Conservation (phyloP, 2,797 vertebrate species). For the Cyprinella venusta region DNA sequence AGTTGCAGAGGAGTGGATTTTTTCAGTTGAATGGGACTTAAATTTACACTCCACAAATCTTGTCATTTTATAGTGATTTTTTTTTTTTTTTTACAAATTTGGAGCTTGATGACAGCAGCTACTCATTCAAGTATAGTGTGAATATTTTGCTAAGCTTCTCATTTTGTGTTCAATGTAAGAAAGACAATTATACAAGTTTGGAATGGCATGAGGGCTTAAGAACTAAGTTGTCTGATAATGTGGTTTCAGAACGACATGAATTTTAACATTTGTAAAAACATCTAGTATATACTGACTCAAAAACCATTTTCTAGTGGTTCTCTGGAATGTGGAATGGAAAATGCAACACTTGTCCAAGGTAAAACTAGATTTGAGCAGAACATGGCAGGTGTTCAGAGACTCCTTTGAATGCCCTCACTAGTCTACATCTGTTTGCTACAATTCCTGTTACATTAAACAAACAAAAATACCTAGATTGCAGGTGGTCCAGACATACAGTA, state of each 20-base stretch:
- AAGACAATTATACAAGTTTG: not conserved
- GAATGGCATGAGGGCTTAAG: not conserved
- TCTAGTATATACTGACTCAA: not conserved
- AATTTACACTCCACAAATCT: not conserved
- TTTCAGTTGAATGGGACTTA: not conserved
- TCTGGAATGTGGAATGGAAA: conserved; percentile 13
- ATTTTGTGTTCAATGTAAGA: conserved; percentile 20
- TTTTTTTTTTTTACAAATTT: not conserved
- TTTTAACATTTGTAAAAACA: not conserved
- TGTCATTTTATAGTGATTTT: not conserved
- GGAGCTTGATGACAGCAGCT: not conserved
- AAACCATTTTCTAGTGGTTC: not conserved
- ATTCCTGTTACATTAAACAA: conserved; percentile 5
- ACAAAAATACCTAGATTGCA: not conserved
- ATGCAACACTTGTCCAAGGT: not conserved
- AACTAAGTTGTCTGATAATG: not conserved
- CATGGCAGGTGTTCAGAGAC: conserved; percentile 1
- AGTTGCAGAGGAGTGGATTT: no score
- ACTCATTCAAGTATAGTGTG: not conserved
- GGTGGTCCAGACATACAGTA: not conserved
- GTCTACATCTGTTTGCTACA: not conserved
- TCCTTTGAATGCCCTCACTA: not conserved
- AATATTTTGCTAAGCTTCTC: not conserved
- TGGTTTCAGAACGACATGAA: not conserved
- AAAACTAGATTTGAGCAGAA: conserved; percentile 11